Percentiles rank a stretch among this genome's conserved stretches.
These are phyloP conservation scores for Aleiodes sp. DNA, from an alignment of 1,140 invertebrate genomes.

Conservation along the genomic window DNA sequence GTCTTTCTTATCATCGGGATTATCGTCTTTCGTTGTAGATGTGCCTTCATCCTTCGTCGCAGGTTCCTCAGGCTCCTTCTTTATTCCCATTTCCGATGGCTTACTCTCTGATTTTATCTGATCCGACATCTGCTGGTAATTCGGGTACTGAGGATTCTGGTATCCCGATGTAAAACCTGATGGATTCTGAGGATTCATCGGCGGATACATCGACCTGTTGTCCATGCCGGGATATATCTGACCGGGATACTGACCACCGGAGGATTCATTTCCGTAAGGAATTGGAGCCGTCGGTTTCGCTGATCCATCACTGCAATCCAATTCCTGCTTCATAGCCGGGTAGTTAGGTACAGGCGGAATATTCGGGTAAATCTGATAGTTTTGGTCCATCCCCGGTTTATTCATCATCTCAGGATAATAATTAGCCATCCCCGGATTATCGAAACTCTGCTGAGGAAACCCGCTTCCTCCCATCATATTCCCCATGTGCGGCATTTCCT, in stretches of 20 bases:
- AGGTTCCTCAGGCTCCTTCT: conserved; percentile 47
- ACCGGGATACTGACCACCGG: conserved; percentile 36
- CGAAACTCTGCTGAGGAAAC: conserved; percentile 48
- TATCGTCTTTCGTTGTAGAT: conserved; percentile 57
- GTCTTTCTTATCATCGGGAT: conserved; percentile 65
- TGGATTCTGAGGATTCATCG: conserved; percentile 42
- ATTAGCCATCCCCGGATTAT: conserved; percentile 45
- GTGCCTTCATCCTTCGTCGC: conserved; percentile 48
- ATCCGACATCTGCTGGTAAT: conserved; percentile 40
- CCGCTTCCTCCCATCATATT: conserved; percentile 40
- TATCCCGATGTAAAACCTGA: conserved; percentile 25
- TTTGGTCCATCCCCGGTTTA: conserved; percentile 37
- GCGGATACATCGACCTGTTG: conserved; percentile 40
- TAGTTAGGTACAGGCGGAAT: conserved; percentile 47
- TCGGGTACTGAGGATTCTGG: conserved; percentile 29
- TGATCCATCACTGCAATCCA: no score
- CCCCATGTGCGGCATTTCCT: conserved; percentile 22
- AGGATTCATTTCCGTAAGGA: conserved; percentile 39
- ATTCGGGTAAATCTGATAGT: conserved; percentile 42
- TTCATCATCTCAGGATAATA: conserved; percentile 45
- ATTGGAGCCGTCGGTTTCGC: conserved; percentile 28
- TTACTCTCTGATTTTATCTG: conserved; percentile 38
- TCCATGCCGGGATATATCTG: conserved; percentile 14
- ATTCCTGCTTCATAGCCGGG: conserved; percentile 46
- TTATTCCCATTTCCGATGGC: conserved; percentile 42